Evolutionary conservation across 2,888 invertebrate species (phyloP).

Genomic region (Mesorhabditis belari): DNA sequence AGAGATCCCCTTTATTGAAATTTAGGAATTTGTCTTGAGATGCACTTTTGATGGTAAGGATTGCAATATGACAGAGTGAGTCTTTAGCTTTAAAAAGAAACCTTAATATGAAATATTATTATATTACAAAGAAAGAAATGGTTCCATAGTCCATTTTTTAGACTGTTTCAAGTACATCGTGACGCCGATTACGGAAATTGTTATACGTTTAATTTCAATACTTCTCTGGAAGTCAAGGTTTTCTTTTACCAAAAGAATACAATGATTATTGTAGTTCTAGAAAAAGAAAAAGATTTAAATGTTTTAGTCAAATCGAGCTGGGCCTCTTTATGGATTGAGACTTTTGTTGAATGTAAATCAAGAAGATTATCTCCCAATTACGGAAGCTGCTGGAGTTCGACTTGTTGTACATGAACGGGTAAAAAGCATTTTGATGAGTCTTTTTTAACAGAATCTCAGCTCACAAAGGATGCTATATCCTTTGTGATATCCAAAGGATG

Average conservation of each 20-base stretch:
- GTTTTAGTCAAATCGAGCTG: constrained; percentile 43
- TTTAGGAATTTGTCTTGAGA: constrained; percentile 48
- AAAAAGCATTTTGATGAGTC: too few species aligned
- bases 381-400: constrained; percentile 51
- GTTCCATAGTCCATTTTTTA: constrained; percentile 43
- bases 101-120: background rate
- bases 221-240: constrained; percentile 42
- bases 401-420: constrained; percentile 41
- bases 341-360: constrained; percentile 52
- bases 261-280: background rate
- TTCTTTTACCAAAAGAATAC: constrained; percentile 33
- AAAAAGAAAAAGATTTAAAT: constrained; percentile 13
- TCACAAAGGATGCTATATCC: too few species aligned
- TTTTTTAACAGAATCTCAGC: too few species aligned
- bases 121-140: constrained; percentile 24
- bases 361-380: constrained; percentile 52
- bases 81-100: background rate
- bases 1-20: too few species aligned
- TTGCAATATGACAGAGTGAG: constrained; percentile 39
- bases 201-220: constrained; percentile 53
- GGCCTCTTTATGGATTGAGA: constrained; percentile 45
- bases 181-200: constrained; percentile 53
- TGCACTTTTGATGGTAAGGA: constrained; percentile 52
- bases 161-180: constrained; percentile 52
- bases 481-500: too few species aligned